Evolutionary conservation across 2,888 invertebrate genomes (phyloP).

Genomic region (Erynnis tages): DNA sequence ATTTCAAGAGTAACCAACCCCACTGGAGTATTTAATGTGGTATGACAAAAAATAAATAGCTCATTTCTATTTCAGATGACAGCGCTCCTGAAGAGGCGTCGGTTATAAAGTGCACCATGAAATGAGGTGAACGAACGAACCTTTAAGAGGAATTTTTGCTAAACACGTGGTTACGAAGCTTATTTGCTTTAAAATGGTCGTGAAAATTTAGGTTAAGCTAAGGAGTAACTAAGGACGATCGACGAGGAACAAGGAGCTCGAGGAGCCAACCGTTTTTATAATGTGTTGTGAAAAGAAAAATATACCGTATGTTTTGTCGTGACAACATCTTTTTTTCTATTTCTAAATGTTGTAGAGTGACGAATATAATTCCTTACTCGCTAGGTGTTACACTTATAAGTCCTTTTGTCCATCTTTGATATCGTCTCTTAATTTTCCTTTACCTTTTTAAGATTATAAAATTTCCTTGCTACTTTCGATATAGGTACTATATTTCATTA

Average conservation of each 20-base stretch:
- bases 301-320: constrained; percentile 54
- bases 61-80: constrained; percentile 69
- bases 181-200: constrained; percentile 37
- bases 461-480: no score
- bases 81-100: constrained; percentile 69
- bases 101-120: constrained; percentile 72
- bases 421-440: no score
- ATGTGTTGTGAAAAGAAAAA: constrained; percentile 70
- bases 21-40: no score
- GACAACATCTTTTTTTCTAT: constrained; percentile 51
- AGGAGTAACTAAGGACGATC: constrained; percentile 36
- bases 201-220: constrained; percentile 37
- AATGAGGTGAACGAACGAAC: constrained; percentile 56
- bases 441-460: no score
- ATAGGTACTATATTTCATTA: no score
- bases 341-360: constrained; percentile 29
- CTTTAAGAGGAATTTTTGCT: constrained; percentile 56
- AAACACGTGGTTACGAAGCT: constrained; percentile 48
- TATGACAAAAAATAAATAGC: not conserved
- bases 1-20: no score
- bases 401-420: not conserved
- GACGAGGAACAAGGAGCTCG: constrained; percentile 32
- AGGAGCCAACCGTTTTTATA: constrained; percentile 69
- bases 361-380: constrained; percentile 27
- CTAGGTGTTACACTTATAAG: constrained; percentile 1